A percentile compares a stretch with the other conserved stretches of the same genome.
Conservation (phyloP, 2,888 invertebrate species). For the Rhabditoides inermis region DNA sequence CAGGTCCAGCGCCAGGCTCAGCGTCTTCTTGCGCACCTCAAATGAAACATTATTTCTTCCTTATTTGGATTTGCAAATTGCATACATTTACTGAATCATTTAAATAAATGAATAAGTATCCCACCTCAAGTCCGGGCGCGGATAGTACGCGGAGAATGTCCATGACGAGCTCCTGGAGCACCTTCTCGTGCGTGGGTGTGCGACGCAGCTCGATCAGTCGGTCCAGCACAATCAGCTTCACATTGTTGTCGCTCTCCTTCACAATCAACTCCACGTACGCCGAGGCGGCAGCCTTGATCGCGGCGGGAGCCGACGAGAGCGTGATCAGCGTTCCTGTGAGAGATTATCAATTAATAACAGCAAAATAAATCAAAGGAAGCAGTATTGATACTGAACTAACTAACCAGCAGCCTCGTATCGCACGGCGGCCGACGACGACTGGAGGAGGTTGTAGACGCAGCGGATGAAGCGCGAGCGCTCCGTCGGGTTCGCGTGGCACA, state of each 20-base stretch:
- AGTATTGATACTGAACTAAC: too few species aligned
- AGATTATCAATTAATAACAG: too few species aligned
- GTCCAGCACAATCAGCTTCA: conserved; percentile 92
- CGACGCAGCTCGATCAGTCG: conserved; percentile 77
- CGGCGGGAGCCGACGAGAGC: conserved; percentile 90
- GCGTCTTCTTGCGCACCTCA: conserved; percentile 73
- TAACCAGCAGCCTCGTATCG: neutral
- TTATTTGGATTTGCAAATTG: neutral
- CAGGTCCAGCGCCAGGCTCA: conserved; percentile 75
- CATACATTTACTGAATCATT: neutral
- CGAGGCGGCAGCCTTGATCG: conserved; percentile 88
- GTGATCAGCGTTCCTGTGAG: conserved; percentile 94
- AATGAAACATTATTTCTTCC: neutral
- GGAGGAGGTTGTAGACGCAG: conserved; percentile 91
- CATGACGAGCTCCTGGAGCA: conserved; percentile 74
- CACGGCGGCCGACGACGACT: conserved; percentile 89
- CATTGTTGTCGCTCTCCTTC: conserved; percentile 99
- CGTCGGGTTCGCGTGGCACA: conserved; percentile 88
- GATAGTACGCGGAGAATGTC: conserved; percentile 87
- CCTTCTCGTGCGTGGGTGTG: conserved; percentile 44
- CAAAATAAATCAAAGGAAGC: neutral
- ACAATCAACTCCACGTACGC: conserved; percentile 97
- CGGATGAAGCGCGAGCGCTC: conserved; percentile 94
- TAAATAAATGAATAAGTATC: too few species aligned
- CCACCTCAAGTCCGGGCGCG: conserved; percentile 75